Conservation (phyloP, 2,888 invertebrate genomes). For the Trichopoda pennipes region DNA sequence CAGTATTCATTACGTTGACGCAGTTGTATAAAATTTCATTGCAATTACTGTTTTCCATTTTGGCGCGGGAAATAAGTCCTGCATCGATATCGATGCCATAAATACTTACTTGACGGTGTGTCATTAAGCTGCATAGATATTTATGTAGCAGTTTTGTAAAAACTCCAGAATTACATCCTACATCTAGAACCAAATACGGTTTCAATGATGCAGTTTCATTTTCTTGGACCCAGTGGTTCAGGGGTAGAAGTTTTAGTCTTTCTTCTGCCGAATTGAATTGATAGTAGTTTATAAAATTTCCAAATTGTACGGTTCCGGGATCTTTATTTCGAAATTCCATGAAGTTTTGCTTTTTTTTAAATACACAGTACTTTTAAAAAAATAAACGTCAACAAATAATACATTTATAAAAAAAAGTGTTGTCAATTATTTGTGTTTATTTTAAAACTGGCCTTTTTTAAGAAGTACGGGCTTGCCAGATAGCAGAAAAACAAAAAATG, state of each 20-base stretch:
- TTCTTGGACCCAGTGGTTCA: slow-evolving; percentile 80
- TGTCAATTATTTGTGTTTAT: too few species aligned
- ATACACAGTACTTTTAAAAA: neutral
- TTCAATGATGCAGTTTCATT: slow-evolving; percentile 13
- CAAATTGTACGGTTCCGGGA: slow-evolving; percentile 89
- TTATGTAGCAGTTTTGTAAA: slow-evolving; percentile 82
- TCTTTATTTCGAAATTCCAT: slow-evolving; percentile 81
- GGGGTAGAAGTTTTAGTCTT: slow-evolving; percentile 85
- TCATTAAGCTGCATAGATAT: slow-evolving; percentile 67
- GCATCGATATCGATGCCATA: slow-evolving; percentile 90
- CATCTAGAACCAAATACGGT: slow-evolving; percentile 82
- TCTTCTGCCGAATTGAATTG: slow-evolving; percentile 88
- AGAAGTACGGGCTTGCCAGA: too few species aligned
- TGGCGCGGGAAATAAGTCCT: slow-evolving; percentile 85
- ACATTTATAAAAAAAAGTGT: too few species aligned
- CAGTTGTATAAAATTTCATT: slow-evolving; percentile 83
- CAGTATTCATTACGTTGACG: slow-evolving; percentile 84
- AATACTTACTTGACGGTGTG: slow-evolving; percentile 71
- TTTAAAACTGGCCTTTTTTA: too few species aligned
- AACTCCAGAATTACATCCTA: slow-evolving; percentile 88
- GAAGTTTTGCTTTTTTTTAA: neutral
- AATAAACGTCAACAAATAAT: too few species aligned
- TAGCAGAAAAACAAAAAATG: too few species aligned
- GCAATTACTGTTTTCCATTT: slow-evolving; percentile 81
- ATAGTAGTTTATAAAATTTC: slow-evolving; percentile 94